A percentile compares a stretch with the other conserved stretches of the same genome.
Evolutionary conservation across 2,797 vertebrate species (phyloP).

Genomic region (Artibeus jamaicensis): DNA sequence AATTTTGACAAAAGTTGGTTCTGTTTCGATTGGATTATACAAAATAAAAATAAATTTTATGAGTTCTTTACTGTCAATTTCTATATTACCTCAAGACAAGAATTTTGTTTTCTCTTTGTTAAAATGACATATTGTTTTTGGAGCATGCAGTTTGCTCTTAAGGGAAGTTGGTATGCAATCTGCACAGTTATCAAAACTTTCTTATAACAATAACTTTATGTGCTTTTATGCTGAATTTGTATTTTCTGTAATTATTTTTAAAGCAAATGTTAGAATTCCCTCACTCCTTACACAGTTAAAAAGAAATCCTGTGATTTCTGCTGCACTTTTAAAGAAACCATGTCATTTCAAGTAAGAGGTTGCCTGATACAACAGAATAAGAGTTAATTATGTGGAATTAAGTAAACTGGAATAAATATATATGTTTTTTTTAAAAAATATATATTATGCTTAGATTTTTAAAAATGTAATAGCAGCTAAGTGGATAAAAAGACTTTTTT

Average conservation of each 20-base stretch:
- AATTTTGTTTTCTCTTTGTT: slow-evolving; percentile 11
- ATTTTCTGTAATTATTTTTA: neutral
- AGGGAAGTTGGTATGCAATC: neutral
- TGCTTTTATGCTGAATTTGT: neutral
- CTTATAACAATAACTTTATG: neutral
- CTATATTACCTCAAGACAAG: neutral
- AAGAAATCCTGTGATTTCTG: neutral
- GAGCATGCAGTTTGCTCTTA: neutral
- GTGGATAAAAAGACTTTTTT: neutral
- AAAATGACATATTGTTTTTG: neutral
- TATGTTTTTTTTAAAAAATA: neutral
- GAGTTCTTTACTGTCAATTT: neutral
- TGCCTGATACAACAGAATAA: neutral
- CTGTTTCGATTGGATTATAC: neutral
- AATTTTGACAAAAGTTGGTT: neutral
- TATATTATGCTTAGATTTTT: neutral
- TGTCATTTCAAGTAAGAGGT: neutral
- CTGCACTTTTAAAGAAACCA: neutral
- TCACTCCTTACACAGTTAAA: neutral
- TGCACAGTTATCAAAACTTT: neutral
- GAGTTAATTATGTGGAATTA: neutral
- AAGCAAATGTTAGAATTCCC: neutral
- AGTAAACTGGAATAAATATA: neutral
- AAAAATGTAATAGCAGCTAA: neutral
- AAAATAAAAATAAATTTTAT: slow-evolving; percentile 4